phyloP scores from a whole-genome alignment of 1,140 invertebrate species.

The Halesus radiatus region DNA sequence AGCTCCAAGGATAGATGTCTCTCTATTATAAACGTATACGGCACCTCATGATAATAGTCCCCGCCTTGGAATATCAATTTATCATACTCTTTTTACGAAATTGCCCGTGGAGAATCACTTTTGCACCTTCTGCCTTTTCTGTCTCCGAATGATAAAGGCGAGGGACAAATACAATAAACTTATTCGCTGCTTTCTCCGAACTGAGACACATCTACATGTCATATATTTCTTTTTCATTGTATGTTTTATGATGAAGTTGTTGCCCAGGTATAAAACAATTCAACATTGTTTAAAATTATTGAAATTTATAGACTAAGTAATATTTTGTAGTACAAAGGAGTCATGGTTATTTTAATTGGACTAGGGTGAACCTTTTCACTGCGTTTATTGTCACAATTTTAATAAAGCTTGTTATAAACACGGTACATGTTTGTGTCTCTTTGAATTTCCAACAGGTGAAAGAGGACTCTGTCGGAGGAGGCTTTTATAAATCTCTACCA shows the following conservation, averaged over 20 bases:
- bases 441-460: constrained; percentile 6
- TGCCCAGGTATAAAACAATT: background rate
- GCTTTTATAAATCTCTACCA: constrained; percentile 24
- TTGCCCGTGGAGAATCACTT: background rate
- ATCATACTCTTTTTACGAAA: background rate
- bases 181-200: no score
- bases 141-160: background rate
- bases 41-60: background rate
- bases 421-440: background rate
- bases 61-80: background rate
- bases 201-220: no score
- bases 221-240: no score
- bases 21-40: background rate
- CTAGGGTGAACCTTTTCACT: background rate
- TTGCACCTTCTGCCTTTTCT: background rate
- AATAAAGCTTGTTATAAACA: background rate
- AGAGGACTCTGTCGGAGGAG: background rate
- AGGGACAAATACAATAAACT: background rate
- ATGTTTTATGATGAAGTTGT: no score
- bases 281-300: background rate
- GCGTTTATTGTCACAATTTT: background rate
- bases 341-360: background rate
- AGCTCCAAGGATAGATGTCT: background rate
- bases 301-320: background rate
- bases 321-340: background rate